Conservation (phyloP, 2,888 invertebrate genomes). For the Xanthorhoe designata region DNA sequence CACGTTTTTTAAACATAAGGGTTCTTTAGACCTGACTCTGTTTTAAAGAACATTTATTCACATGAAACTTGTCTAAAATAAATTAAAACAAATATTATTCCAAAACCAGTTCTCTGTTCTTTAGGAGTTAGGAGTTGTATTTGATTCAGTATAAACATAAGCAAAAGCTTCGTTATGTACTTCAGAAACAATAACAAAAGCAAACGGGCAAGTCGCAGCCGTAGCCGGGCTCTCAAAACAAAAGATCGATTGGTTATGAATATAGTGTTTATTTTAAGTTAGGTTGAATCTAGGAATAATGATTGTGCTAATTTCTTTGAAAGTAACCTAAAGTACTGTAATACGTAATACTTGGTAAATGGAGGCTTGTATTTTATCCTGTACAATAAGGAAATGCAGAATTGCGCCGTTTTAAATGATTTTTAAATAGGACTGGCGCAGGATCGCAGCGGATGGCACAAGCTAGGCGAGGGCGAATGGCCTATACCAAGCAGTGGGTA, state of each 20-base stretch:
- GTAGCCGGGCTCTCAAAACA: constrained; percentile 46
- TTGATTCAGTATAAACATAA: constrained; percentile 60
- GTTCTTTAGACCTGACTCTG: no score
- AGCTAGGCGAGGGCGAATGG: no score
- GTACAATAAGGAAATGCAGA: no score
- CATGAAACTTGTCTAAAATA: not conserved
- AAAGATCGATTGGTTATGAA: constrained; percentile 51
- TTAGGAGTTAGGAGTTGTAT: constrained; percentile 49
- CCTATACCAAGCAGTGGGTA: no score
- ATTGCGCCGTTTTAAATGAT: no score
- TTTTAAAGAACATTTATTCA: not conserved
- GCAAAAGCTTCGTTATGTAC: constrained; percentile 53
- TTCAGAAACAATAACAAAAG: constrained; percentile 64
- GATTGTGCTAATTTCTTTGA: not conserved
- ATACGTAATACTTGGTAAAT: not conserved
- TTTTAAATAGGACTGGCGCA: no score
- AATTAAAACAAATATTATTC: not conserved
- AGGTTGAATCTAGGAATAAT: not conserved
- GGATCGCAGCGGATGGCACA: no score
- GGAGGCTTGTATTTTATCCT: no score
- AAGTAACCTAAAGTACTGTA: not conserved
- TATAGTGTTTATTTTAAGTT: constrained; percentile 38
- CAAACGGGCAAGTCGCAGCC: constrained; percentile 41
- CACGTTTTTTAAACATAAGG: no score
- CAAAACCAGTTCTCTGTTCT: constrained; percentile 46